A percentile compares a stretch with the other conserved stretches of the same genome.
Conservation (phyloP, 2,888 invertebrate species). For the Trissolcus japonicus region DNA sequence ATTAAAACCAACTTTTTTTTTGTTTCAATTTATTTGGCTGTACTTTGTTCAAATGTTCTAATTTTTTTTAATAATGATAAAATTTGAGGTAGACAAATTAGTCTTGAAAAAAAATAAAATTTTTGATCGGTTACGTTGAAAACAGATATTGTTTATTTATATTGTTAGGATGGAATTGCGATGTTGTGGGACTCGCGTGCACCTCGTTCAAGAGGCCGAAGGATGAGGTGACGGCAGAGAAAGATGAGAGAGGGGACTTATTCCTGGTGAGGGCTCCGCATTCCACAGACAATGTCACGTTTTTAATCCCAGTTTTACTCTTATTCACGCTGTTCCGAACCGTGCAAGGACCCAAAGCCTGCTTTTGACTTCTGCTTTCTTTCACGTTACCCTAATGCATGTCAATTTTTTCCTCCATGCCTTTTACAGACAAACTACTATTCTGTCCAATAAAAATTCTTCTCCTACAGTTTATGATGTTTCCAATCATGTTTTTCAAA, state of each 20-base stretch:
- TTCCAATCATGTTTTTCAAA: too few species aligned
- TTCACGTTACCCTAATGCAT: constrained; percentile 11
- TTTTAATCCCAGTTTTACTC: constrained; percentile 75
- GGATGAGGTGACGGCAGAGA: constrained; percentile 53
- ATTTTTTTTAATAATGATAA: too few species aligned
- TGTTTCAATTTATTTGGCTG: too few species aligned
- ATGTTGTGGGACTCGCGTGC: constrained; percentile 50
- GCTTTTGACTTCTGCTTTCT: constrained; percentile 41
- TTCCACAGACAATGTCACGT: constrained; percentile 76
- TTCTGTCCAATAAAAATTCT: too few species aligned
- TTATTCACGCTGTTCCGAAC: constrained; percentile 67
- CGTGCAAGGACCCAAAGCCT: constrained; percentile 16
- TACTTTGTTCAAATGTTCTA: too few species aligned
- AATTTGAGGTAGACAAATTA: too few species aligned
- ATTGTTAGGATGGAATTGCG: constrained; percentile 66
- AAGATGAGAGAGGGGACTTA: constrained; percentile 57
- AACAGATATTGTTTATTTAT: constrained; percentile 58
- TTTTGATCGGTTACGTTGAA: neutral
- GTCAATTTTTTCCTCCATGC: constrained; percentile 8
- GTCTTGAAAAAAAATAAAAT: too few species aligned
- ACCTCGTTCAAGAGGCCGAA: constrained; percentile 40
- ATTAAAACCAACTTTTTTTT: too few species aligned
- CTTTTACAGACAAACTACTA: too few species aligned
- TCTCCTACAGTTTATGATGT: too few species aligned
- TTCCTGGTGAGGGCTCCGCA: constrained; percentile 73